These are phyloP conservation scores for Falco berigora DNA, from an alignment of 2,797 vertebrate species.

Conservation along the genomic window DNA sequence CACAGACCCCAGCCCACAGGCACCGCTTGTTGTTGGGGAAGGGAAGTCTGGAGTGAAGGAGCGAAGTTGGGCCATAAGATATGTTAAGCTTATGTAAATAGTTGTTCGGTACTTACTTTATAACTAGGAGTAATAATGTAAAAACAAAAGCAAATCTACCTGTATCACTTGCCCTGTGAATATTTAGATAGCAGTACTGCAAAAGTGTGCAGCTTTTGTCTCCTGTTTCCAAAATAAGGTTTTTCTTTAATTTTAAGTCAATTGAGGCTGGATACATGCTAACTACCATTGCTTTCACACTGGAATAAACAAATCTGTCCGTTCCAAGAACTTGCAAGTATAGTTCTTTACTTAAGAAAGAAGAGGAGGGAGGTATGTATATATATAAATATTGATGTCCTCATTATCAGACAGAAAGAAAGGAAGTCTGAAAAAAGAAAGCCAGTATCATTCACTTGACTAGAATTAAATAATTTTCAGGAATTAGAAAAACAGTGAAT, in stretches of 20 bases:
- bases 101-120: background rate
- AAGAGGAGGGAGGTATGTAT: background rate
- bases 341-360: background rate
- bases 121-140: background rate
- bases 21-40: accelerated
- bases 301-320: background rate
- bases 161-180: background rate
- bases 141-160: background rate
- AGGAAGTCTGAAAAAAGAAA: background rate
- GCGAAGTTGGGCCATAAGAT: background rate
- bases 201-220: background rate
- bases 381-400: background rate
- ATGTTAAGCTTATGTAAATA: background rate
- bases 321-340: background rate
- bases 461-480: background rate
- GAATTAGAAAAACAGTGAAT: background rate
- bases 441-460: background rate
- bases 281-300: background rate
- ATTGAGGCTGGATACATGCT: background rate
- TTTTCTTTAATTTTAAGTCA: background rate
- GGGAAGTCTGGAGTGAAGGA: background rate
- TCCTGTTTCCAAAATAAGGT: background rate
- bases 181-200: background rate
- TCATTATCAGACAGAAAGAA: background rate
- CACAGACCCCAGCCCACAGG: background rate